phyloP scores from a whole-genome alignment of 2,113 vertebrate species.

The Zosterops japonicus region DNA sequence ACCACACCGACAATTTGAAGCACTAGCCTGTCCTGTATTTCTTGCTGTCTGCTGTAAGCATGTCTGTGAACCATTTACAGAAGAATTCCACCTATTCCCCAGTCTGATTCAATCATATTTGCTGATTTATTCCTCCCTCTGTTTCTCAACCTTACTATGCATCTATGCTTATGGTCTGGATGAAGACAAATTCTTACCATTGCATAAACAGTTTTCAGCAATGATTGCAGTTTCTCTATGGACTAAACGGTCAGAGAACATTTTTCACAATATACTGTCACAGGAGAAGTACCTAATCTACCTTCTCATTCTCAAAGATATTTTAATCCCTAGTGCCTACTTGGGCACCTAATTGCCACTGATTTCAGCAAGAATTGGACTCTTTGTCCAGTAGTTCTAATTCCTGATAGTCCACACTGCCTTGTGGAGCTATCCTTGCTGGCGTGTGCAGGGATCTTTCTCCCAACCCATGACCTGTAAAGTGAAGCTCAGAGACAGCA shows the following conservation, averaged over 20 bases:
- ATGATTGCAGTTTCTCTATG: neutral
- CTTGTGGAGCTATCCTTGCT: accelerated
- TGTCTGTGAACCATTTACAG: neutral
- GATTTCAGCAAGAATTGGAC: neutral
- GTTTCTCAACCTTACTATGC: neutral
- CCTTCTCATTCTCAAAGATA: neutral
- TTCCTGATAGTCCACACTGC: neutral
- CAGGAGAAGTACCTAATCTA: neutral
- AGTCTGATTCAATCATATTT: neutral
- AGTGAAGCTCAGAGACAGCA: neutral
- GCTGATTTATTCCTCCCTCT: neutral
- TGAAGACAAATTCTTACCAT: neutral
- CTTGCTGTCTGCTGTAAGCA: neutral
- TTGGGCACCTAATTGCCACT: neutral
- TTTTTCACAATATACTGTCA: neutral
- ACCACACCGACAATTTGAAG: neutral
- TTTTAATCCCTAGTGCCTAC: neutral
- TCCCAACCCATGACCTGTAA: accelerated
- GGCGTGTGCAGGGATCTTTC: neutral
- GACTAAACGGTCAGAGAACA: neutral
- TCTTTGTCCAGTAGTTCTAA: neutral
- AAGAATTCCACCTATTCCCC: neutral
- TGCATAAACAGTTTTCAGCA: neutral
- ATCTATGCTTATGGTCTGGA: neutral
- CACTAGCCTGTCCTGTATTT: neutral